phyloP scores from a whole-genome alignment of 2,888 invertebrate species.

The Caenorhabditis sp. region DNA sequence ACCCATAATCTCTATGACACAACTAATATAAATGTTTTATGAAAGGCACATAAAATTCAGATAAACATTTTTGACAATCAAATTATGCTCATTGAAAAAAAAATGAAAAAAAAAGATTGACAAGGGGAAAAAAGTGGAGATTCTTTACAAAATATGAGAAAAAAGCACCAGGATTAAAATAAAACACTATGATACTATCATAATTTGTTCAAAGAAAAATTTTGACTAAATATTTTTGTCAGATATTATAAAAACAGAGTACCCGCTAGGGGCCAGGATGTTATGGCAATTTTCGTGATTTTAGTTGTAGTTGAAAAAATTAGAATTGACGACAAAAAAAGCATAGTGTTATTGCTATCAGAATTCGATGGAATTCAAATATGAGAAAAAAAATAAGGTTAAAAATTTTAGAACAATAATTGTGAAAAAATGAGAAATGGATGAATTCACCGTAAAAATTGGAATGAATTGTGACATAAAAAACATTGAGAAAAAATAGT shows the following conservation, averaged over 20 bases:
- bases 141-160: conserved; percentile 5
- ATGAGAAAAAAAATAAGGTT: no score
- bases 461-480: conserved; percentile 36
- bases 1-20: conserved; percentile 10
- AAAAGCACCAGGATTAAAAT: conserved; percentile 9
- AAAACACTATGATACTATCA: conserved; percentile 10
- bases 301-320: neutral
- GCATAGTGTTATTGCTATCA: neutral
- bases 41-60: neutral
- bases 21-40: neutral
- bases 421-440: neutral
- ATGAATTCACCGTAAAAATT: conserved; percentile 35
- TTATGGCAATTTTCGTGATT: conserved; percentile 11
- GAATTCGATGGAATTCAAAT: conserved; percentile 14
- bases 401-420: neutral
- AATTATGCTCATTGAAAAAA: conserved; percentile 22
- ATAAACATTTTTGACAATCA: conserved; percentile 16
- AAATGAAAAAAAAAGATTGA: conserved; percentile 6
- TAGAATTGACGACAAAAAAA: neutral
- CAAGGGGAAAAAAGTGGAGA: conserved; percentile 11
- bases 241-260: conserved; percentile 19
- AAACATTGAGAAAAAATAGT: conserved; percentile 6
- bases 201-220: neutral
- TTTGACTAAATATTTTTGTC: neutral
- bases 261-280: conserved; percentile 37